A percentile compares a stretch with the other conserved stretches of the same genome.
Evolutionary conservation across 2,113 vertebrate genomes (phyloP).

Genomic region (Pagrus major): DNA sequence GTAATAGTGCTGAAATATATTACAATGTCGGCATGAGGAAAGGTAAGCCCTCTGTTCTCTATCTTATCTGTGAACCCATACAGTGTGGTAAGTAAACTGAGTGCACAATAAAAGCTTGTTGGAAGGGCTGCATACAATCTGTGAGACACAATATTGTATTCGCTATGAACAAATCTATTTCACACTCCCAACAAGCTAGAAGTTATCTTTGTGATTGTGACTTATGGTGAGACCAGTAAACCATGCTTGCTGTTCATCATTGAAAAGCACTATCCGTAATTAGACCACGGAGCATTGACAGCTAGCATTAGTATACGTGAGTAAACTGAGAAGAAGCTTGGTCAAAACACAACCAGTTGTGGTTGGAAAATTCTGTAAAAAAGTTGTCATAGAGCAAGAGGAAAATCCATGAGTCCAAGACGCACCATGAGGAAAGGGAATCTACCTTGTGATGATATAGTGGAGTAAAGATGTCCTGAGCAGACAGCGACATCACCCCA

Average conservation of each 20-base stretch:
- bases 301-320: too few species aligned
- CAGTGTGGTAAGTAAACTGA: slow-evolving; percentile 1
- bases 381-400: too few species aligned
- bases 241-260: neutral
- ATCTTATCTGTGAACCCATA: slow-evolving; percentile 37
- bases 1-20: slow-evolving; percentile 16
- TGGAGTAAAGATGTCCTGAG: too few species aligned
- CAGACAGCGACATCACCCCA: too few species aligned
- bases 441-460: too few species aligned
- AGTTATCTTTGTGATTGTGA: neutral
- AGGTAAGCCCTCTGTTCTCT: slow-evolving; percentile 1
- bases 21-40: neutral
- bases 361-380: too few species aligned
- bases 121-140: neutral
- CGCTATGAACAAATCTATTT: neutral
- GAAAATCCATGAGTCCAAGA: too few species aligned
- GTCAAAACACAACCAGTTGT: too few species aligned
- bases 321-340: neutral
- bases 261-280: slow-evolving; percentile 1
- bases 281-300: neutral
- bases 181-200: neutral
- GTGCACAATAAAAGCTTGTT: neutral
- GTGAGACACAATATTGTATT: neutral
- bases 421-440: too few species aligned
- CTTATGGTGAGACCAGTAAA: neutral